These are phyloP conservation scores for Melanotaenia parkinsoni DNA, from an alignment of 2,797 vertebrate species.

Conservation along the genomic window DNA sequence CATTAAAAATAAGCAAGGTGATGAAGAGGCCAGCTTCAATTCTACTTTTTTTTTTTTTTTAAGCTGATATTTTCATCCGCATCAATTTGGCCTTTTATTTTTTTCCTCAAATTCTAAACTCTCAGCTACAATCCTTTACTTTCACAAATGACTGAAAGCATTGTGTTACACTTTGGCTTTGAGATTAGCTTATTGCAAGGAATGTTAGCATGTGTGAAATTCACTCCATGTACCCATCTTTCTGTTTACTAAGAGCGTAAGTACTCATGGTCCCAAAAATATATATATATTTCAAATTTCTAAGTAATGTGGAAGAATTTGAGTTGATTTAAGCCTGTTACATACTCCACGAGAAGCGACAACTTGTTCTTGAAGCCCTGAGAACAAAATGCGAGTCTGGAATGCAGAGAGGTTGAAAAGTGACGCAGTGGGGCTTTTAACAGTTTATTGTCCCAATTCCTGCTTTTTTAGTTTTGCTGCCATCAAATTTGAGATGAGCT, in stretches of 20 bases:
- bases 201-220: conserved; percentile 15
- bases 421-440: no score
- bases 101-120: conserved; percentile 4
- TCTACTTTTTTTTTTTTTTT: background rate
- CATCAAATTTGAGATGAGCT: background rate
- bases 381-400: no score
- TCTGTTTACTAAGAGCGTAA: no score
- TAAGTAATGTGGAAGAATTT: no score
- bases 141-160: conserved; percentile 19
- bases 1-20: background rate
- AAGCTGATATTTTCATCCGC: background rate
- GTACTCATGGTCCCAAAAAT: no score
- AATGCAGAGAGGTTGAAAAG: no score
- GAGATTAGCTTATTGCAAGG: conserved; percentile 28
- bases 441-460: no score
- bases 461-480: no score
- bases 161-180: conserved; percentile 36
- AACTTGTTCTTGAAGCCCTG: no score
- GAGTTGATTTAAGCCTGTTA: no score
- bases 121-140: conserved; percentile 16
- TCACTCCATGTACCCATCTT: background rate
- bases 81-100: conserved; percentile 37
- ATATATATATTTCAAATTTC: no score
- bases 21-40: background rate
- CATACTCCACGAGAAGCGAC: no score